phyloP scores from a whole-genome alignment of 2,113 vertebrate species.

The Zeus faber region DNA sequence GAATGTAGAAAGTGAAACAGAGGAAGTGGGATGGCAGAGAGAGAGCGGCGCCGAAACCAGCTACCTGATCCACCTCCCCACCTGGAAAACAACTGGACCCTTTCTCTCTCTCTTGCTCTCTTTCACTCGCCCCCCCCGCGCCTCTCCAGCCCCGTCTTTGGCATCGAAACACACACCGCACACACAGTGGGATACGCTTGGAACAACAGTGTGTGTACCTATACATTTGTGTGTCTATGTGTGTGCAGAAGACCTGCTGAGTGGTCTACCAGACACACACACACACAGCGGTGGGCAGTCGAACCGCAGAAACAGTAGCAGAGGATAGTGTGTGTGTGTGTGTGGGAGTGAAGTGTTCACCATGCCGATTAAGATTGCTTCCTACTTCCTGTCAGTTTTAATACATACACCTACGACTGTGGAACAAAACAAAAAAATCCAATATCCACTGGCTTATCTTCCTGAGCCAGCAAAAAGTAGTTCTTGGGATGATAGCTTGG shows the following conservation, averaged over 20 bases:
- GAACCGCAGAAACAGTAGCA: conserved; percentile 51
- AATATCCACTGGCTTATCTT: neutral
- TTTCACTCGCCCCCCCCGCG: no score
- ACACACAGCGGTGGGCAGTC: conserved; percentile 42
- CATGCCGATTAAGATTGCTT: conserved; percentile 20
- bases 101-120: no score
- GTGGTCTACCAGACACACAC: conserved; percentile 60
- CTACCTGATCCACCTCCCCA: neutral
- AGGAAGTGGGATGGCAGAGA: neutral
- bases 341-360: conserved; percentile 33
- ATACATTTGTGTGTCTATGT: conserved; percentile 8
- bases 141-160: no score
- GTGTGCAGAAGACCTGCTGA: conserved; percentile 37
- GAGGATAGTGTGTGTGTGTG: conserved; percentile 32
- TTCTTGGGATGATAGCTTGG: no score
- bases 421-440: conserved; percentile 2
- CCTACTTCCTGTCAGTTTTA: conserved; percentile 4
- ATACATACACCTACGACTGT: neutral
- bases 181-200: no score
- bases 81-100: neutral
- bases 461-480: no score
- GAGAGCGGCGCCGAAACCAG: neutral
- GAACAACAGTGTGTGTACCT: neutral
- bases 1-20: no score
- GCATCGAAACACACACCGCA: no score